Base-by-base conservation (phyloP, 2,888 invertebrate species). In the Perizoma flavofasciatum region DNA sequence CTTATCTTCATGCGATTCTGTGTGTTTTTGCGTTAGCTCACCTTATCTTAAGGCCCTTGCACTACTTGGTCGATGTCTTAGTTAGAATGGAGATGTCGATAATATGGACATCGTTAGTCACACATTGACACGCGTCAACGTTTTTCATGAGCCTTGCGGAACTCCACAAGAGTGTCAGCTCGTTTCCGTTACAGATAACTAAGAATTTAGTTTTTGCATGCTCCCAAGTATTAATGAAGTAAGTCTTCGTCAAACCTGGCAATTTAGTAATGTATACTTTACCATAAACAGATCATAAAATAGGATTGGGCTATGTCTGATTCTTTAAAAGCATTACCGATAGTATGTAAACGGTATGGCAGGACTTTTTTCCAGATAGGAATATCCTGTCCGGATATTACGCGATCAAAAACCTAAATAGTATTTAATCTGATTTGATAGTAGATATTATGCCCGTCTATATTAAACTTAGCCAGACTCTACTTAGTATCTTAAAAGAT, bases 111-210 rank as follows among this genome's bases (percentile, higher is more conserved):
- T 60, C 51, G 37, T 57, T 54, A 57, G 49, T 47, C 40, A 56
- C 55, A 41, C 43, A 22, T 53, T 46, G 51, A 52, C 37, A 46
- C 33, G 22, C 10, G 43, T 54, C 40, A 33, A 43, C 54, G 58
- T 63, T 59, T 62, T 56, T 46, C 57, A 33, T 41, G 11, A 4
- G 10, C 11, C 11, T 22, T 55, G 55, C 63, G 65, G 78, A 75
- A 70, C 73, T 44, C 69, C 58, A 73, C 69, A 74, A 72, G 72
- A 75, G 73, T 72, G 73, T 75, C 70, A 71, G 68, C 66, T 69
- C 53, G 70, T 78, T 82, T 83, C 78, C 78, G 78, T 79, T 79
- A 79, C 76, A 80, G 76, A 74, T 80, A 78, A 57, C 70, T 71
- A 66, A 68, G 72, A 73, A 73, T 78, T 70, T 60, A 70, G 69